Evolutionary conservation across 2,888 invertebrate genomes (phyloP).

Genomic region (Lithosia quadra): DNA sequence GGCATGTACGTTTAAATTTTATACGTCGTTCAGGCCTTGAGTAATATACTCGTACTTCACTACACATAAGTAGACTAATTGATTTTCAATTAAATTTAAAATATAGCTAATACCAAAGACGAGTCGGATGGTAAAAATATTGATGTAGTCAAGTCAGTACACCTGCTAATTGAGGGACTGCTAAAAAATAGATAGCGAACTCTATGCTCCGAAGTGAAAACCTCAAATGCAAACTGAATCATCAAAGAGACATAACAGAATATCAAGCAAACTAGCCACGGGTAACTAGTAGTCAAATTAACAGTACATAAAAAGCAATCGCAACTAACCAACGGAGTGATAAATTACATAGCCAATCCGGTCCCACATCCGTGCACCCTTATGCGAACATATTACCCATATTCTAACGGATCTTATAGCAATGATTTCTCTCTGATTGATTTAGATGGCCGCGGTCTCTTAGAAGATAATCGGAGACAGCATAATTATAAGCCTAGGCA

Average conservation of each 20-base stretch:
- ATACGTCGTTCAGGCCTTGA: background rate
- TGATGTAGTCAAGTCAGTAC: too few relatives aligned
- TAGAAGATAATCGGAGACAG: conserved; percentile 39
- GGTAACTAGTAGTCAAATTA: background rate
- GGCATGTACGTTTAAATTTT: conserved; percentile 4
- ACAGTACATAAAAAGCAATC: background rate
- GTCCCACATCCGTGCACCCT: conserved; percentile 67
- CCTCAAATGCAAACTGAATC: background rate
- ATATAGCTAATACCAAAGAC: too few relatives aligned
- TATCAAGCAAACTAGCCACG: background rate
- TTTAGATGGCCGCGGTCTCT: conserved; percentile 49
- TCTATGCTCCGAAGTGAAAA: too few relatives aligned
- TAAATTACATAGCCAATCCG: conserved; percentile 56
- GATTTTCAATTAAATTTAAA: too few relatives aligned
- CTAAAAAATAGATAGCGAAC: too few relatives aligned
- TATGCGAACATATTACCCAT: conserved; percentile 77
- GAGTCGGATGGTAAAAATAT: too few relatives aligned
- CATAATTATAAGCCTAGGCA: conserved; percentile 32
- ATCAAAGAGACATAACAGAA: background rate
- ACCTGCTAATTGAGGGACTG: too few relatives aligned
- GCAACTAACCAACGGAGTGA: conserved; percentile 45
- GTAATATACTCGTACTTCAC: conserved; percentile 1
- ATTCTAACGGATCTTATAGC: conserved; percentile 70
- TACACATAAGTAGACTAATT: too few relatives aligned
- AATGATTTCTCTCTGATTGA: conserved; percentile 64